Conservation (phyloP, 1,140 invertebrate species). For the Bombus consobrinus region DNA sequence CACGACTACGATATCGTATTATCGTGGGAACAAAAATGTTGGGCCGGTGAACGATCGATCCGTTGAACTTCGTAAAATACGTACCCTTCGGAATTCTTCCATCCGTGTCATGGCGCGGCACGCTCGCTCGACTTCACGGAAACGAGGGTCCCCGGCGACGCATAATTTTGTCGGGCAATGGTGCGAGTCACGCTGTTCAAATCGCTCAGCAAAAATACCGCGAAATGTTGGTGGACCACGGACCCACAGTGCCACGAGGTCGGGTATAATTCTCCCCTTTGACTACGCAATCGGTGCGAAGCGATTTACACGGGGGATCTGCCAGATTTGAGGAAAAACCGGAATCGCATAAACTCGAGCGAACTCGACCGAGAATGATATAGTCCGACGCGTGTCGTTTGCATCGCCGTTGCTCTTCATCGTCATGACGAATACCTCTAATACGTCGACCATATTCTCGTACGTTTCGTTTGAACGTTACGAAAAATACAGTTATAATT, state of each 20-base stretch:
- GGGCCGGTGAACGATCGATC: slow-evolving; percentile 18
- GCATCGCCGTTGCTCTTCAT: neutral
- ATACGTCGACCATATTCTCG: neutral
- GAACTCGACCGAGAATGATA: neutral
- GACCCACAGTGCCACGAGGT: neutral
- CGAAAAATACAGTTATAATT: neutral
- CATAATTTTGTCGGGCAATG: slow-evolving; percentile 69
- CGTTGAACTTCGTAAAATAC: slow-evolving; percentile 40
- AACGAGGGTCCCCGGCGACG: slow-evolving; percentile 63
- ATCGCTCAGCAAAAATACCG: slow-evolving; percentile 67
- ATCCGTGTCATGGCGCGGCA: slow-evolving; percentile 51
- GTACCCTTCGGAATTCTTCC: slow-evolving; percentile 49
- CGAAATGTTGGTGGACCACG: slow-evolving; percentile 43
- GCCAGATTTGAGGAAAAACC: neutral
- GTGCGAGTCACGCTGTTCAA: slow-evolving; percentile 51
- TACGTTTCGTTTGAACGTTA: neutral
- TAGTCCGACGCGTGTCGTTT: neutral
- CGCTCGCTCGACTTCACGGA: slow-evolving; percentile 65
- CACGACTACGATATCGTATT: too few relatives aligned
- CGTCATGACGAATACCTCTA: neutral
- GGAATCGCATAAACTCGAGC: neutral
- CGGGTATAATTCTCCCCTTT: slow-evolving; percentile 21
- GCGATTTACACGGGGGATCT: neutral
- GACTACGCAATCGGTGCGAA: neutral
- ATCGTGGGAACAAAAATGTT: neutral